Conservation (phyloP, 2,113 vertebrate genomes). For the Lampris incognitus region DNA sequence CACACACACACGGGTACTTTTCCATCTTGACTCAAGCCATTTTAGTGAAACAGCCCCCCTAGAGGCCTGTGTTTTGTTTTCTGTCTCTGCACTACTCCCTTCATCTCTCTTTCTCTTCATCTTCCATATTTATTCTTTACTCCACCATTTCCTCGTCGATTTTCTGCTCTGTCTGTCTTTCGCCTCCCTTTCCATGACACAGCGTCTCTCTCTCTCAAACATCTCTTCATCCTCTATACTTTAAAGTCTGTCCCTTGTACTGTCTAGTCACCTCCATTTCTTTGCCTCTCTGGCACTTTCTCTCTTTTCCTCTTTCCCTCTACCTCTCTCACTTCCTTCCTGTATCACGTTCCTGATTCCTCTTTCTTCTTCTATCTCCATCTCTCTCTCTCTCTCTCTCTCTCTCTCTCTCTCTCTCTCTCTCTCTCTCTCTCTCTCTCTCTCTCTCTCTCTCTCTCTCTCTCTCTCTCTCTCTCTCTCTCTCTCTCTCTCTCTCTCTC, state of each 20-base stretch:
- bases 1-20: conserved; percentile 12
- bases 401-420: too few species aligned
- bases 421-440: too few species aligned
- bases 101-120: neutral
- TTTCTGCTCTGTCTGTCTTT: too few species aligned
- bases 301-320: neutral
- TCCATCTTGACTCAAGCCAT: neutral
- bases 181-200: neutral
- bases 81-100: too few species aligned
- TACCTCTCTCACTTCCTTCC: neutral
- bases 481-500: neutral
- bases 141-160: too few species aligned
- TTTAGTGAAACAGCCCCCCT: neutral
- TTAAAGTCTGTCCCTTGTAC: conserved; percentile 1
- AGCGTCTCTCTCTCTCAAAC: neutral
- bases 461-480: neutral
- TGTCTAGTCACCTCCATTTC: neutral
- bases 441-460: neutral
- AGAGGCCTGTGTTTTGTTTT: too few species aligned
- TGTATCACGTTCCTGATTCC: too few species aligned
- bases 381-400: too few species aligned
- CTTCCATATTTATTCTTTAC: neutral
- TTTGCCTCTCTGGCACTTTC: neutral
- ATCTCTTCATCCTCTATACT: conserved; percentile 8
- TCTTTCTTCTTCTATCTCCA: too few species aligned